phyloP scores from a whole-genome alignment of 2,888 invertebrate species.

The Drosophila leonis region DNA sequence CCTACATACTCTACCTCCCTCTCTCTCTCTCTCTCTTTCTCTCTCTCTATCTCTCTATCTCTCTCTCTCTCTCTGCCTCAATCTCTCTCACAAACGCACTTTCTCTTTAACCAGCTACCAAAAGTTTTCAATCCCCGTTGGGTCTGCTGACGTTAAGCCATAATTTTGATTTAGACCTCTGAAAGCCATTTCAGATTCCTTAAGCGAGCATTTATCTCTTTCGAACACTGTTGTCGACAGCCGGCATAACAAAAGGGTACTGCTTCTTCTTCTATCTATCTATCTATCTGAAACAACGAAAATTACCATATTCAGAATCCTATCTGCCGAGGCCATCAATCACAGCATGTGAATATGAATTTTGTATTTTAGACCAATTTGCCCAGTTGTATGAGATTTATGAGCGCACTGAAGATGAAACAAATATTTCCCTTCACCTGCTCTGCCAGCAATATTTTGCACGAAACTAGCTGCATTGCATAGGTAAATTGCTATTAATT shows the following conservation, averaged over 20 bases:
- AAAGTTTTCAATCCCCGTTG: constrained; percentile 57
- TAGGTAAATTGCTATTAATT: background rate
- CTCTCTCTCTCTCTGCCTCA: background rate
- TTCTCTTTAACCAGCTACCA: constrained; percentile 1
- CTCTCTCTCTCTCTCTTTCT: background rate
- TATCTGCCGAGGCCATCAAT: constrained; percentile 49
- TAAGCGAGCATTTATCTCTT: constrained; percentile 58
- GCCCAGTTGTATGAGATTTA: constrained; percentile 43
- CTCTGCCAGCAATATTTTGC: background rate
- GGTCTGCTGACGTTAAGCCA: constrained; percentile 55
- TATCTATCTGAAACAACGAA: constrained; percentile 2
- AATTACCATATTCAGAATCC: constrained; percentile 13
- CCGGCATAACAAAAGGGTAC: constrained; percentile 43
- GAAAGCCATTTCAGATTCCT: constrained; percentile 56
- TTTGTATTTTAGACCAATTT: constrained; percentile 50
- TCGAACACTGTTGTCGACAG: constrained; percentile 51
- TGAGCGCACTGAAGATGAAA: constrained; percentile 21
- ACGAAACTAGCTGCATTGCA: constrained; percentile 8
- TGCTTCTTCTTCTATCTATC: constrained; percentile 2
- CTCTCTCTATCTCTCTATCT: background rate
- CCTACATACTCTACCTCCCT: background rate
- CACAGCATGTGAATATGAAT: constrained; percentile 58
- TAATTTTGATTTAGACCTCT: constrained; percentile 63
- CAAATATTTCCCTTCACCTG: constrained; percentile 24
- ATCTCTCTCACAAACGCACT: background rate